Percentiles rank a stretch among this genome's conserved stretches.
Conservation (phyloP, 2,113 vertebrate species). For the Podocnemis expansa region DNA sequence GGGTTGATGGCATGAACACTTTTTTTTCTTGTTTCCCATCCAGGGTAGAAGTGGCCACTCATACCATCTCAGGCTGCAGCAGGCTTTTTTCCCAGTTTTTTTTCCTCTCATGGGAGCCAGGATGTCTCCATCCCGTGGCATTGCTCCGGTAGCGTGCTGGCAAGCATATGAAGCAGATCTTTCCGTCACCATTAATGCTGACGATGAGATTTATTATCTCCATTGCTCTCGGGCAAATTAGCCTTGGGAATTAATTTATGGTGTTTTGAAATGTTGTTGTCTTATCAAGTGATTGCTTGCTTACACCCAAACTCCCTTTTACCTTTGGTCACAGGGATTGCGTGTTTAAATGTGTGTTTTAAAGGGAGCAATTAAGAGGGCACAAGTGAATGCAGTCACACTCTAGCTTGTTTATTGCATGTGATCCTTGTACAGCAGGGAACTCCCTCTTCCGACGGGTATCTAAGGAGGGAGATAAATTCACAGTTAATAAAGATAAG, state of each 20-base stretch:
- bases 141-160: constrained; percentile 23
- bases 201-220: constrained; percentile 69
- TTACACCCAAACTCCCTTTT: constrained; percentile 67
- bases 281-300: constrained; percentile 68
- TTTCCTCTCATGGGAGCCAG: background rate
- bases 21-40: background rate
- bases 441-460: constrained; percentile 65
- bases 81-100: background rate
- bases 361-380: constrained; percentile 68
- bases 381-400: constrained; percentile 59
- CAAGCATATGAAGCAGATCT: background rate
- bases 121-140: constrained; percentile 7
- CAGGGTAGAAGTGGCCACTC: background rate
- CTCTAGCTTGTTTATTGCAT: constrained; percentile 67
- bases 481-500: constrained; percentile 88
- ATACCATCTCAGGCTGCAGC: background rate
- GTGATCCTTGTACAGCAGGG: constrained; percentile 72
- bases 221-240: constrained; percentile 58
- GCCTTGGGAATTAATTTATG: constrained; percentile 74
- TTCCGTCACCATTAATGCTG: constrained; percentile 55
- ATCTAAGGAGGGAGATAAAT: constrained; percentile 79
- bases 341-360: constrained; percentile 67
- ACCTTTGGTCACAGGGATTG: constrained; percentile 79
- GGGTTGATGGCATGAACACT: background rate
- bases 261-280: constrained; percentile 74